Evolutionary conservation across 2,888 invertebrate species (phyloP).

Genomic region (Lymantria dispar): DNA sequence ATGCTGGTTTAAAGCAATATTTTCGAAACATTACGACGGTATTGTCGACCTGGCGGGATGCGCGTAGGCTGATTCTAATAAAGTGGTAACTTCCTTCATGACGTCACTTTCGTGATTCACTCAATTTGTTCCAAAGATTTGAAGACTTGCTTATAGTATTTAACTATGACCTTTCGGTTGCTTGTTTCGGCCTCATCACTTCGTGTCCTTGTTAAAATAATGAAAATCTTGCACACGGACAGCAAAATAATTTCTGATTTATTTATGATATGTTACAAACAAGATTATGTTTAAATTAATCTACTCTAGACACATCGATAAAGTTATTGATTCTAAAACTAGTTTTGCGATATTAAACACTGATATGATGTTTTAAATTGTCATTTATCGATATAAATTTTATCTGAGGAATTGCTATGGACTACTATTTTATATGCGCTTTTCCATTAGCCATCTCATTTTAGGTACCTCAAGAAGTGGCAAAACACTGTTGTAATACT

Average conservation of each 20-base stretch:
- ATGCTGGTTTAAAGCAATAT: conserved; percentile 53
- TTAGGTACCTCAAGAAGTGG: too few relatives aligned
- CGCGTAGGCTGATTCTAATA: conserved; percentile 64
- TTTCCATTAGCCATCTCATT: too few relatives aligned
- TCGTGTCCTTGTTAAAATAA: conserved; percentile 46
- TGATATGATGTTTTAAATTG: too few relatives aligned
- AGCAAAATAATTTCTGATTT: conserved; percentile 12
- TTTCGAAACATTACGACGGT: conserved; percentile 51
- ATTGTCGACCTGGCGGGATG: conserved; percentile 47
- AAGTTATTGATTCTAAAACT: too few relatives aligned
- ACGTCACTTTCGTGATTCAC: conserved; percentile 75
- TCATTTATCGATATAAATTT: too few relatives aligned
- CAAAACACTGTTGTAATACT: too few relatives aligned
- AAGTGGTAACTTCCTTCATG: conserved; percentile 76
- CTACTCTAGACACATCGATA: too few relatives aligned
- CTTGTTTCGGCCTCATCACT: conserved; percentile 18
- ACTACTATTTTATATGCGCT: too few relatives aligned
- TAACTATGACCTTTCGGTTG: conserved; percentile 54
- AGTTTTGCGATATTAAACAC: too few relatives aligned
- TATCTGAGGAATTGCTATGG: too few relatives aligned
- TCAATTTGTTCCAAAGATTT: conserved; percentile 52
- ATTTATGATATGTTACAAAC: conserved; percentile 27
- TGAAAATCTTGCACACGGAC: conserved; percentile 36
- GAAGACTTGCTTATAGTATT: conserved; percentile 44
- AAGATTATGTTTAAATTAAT: too few relatives aligned